Evolutionary conservation across 2,113 vertebrate genomes (phyloP).

Genomic region (Leuciscus idus): DNA sequence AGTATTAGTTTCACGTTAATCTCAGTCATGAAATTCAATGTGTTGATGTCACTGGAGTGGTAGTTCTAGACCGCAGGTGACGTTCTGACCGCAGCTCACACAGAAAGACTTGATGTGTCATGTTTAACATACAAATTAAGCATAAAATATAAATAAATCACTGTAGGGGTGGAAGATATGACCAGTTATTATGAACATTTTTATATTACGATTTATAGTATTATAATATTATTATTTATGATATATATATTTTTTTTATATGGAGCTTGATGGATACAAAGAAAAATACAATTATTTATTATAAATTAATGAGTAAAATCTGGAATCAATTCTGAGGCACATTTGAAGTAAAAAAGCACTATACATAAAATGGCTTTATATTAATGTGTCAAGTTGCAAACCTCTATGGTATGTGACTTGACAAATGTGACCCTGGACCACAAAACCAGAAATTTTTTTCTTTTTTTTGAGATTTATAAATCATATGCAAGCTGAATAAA

Average conservation of each 20-base stretch:
- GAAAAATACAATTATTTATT: not conserved
- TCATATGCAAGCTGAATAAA: too few species aligned
- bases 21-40: constrained; percentile 20
- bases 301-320: not conserved
- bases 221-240: not conserved
- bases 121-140: not conserved
- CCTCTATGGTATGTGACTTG: not conserved
- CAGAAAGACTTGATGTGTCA: not conserved
- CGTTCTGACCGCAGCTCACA: constrained; percentile 19
- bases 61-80: constrained; percentile 11
- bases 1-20: constrained; percentile 38
- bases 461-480: too few species aligned
- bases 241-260: not conserved
- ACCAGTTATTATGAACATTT: not conserved
- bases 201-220: not conserved
- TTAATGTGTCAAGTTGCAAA: not conserved
- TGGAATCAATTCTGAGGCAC: not conserved
- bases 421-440: not conserved
- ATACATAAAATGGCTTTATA: not conserved
- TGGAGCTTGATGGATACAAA: not conserved
- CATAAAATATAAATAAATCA: not conserved
- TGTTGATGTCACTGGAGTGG: constrained; percentile 37
- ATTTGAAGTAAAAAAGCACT: not conserved
- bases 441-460: too few species aligned
- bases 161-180: not conserved